Evolutionary conservation across 2,888 invertebrate genomes (phyloP), one percentile per base, ranked within the genome.

Genomic region (Drosophila meridionalis): DNA sequence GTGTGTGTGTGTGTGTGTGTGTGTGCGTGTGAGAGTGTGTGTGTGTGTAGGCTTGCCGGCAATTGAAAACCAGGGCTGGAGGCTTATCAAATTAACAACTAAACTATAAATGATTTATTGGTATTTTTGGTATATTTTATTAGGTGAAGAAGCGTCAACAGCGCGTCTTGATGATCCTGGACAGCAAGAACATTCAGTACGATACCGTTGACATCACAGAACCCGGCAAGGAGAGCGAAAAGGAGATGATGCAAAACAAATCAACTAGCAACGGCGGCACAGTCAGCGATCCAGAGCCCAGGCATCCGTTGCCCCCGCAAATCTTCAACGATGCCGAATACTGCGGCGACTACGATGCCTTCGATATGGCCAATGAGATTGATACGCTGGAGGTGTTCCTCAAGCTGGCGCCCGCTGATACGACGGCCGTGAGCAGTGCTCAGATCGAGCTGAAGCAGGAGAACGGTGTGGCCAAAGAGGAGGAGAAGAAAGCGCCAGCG

Each of bases 61-160:
- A 73, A 57, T 58, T 64, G 52, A 20, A 47, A 68, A 69, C 74
- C 63, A 78, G 78, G 71, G 71, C n/a, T 74, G 74, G 64, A 8
- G 20, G 4, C 30, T 36, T 14, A 14, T 20, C 6, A 42, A 42
- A 26, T 14, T 3, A 20, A 20, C 8, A 14, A 5, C 26, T 42
- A 28, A n/a, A 56, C 36, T 50, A 26, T 4, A 26, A 14, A 7
- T 47, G 7, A 28, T 30, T 47, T 28, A 5, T 26, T 9, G 3
- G 0, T 20, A 20, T 20, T 20, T 43, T 38, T 12, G 4, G 12
- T 1, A 38, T 38, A 12, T 58, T 36, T 69, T 14, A 59, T 77
- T 94, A 99, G 99, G 97, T 99, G 80, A 98, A 98, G 94, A 99
- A 99, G 94, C 95, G 98, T 87, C 99, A 99, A 93, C 98, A 98